Conservation (phyloP, 2,113 vertebrate genomes). For the Mesoclemmys tuberculata region DNA sequence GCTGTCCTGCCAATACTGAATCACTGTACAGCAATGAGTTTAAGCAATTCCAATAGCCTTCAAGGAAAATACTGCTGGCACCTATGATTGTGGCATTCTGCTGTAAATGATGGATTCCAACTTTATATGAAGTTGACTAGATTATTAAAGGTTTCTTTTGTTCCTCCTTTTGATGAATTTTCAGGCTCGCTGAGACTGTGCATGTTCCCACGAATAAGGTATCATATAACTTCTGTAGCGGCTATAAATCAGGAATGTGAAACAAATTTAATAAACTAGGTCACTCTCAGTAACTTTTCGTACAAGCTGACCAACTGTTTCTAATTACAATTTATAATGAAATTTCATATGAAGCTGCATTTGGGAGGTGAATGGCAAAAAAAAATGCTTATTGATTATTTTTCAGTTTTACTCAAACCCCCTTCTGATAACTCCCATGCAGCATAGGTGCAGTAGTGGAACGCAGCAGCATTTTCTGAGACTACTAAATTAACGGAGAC, state of each 20-base stretch:
- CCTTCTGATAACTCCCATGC: background rate
- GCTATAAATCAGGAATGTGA: background rate
- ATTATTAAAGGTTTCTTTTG: too few relatives aligned
- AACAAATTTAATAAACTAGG: background rate
- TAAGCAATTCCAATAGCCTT: background rate
- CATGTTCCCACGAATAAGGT: background rate
- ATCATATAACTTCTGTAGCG: background rate
- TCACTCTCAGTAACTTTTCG: background rate
- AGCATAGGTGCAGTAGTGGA: background rate
- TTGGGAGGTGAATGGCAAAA: background rate
- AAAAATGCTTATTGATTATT: background rate
- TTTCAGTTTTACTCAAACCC: background rate
- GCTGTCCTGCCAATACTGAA: background rate
- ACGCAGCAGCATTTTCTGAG: background rate
- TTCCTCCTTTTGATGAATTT: background rate
- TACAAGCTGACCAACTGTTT: background rate
- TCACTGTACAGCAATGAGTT: background rate
- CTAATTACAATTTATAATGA: background rate
- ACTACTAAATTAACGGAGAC: background rate
- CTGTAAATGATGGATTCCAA: background rate
- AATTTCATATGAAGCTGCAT: background rate
- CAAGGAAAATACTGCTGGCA: background rate
- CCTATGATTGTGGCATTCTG: background rate
- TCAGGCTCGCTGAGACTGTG: background rate
- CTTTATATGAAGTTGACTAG: background rate